Evolutionary conservation across 2,888 invertebrate species (phyloP), one percentile per base, ranked within the genome.

Genomic region (Morpho achilles): DNA sequence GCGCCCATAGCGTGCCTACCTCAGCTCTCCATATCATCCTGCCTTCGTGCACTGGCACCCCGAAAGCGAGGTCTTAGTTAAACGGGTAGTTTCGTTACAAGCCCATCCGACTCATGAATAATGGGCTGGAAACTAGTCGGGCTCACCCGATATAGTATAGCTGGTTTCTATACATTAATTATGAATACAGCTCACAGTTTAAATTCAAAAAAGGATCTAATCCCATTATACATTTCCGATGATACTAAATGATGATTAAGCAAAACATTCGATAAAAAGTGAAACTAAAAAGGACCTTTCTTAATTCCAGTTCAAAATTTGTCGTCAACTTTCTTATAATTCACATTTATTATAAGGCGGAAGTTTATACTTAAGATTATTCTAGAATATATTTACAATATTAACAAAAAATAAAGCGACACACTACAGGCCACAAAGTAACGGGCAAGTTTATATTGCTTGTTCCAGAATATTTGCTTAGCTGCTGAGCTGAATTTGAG

Each of bases 271-370:
- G 47, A 48, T 42, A 48, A 8, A 7, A 45, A 3, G 32, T 32
- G 32, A 32, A 32, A 32, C 3, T 32, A 32, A 32, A 23, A 22
- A 56, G 57, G 56, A 41, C 45, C 55, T 72, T 69, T 66, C 7
- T 55, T 42, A 71, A 71, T 60, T 68, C 69, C 68, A 68, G 72
- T 72, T 70, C n/a, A 69, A 57, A 58, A 62, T 58, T 51, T 46
- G 10, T 45, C 42, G 48, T 42, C 44, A 45, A 58, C 50, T 50
- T 54, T 72, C 74, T 73, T 69, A 73, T 73, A 79, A 72, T 70
- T 76, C 78, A 86, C 77, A 81, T 80, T 79, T 74, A 77, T 76
- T 73, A 77, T 84, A 88, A 90, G 89, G 89, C 89, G 89, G 89
- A 88, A 83, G 76, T 70, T 70, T 69, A 70, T 67, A 75, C 77